Evolutionary conservation across 2,113 vertebrate genomes (phyloP).

Genomic region (Ceyx margarethae): DNA sequence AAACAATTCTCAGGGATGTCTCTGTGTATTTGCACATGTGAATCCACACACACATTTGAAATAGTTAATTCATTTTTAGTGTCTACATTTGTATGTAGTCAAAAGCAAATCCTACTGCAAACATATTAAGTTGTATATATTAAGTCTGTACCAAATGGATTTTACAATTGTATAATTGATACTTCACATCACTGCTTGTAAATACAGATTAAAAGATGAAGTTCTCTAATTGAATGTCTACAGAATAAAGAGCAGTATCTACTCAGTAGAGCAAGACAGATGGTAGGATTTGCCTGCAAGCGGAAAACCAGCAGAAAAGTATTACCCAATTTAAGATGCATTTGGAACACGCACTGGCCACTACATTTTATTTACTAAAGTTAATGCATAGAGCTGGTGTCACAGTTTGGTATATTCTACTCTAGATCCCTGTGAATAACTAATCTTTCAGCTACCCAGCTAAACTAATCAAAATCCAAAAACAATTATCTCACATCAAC

Average conservation of each 20-base stretch:
- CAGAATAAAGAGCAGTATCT: background rate
- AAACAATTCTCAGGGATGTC: fast-evolving
- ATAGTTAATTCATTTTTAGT: background rate
- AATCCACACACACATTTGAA: background rate
- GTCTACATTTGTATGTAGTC: background rate
- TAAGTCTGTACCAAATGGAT: background rate
- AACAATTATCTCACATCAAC: background rate
- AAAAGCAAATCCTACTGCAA: background rate
- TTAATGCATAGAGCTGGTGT: background rate
- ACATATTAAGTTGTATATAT: fast-evolving
- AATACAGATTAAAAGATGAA: background rate
- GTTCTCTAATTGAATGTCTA: background rate
- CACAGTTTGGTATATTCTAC: fast-evolving
- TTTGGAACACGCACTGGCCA: background rate
- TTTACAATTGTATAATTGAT: background rate
- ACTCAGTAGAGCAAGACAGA: background rate
- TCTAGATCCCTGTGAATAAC: background rate
- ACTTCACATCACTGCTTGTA: background rate
- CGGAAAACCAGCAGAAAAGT: background rate
- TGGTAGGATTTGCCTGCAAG: background rate
- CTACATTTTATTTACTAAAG: background rate
- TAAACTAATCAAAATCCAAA: background rate
- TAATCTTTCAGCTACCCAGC: background rate
- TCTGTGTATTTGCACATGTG: background rate
- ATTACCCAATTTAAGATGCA: background rate